phyloP scores from a whole-genome alignment of 2,113 vertebrate species.

The Gymnorhina tibicen region DNA sequence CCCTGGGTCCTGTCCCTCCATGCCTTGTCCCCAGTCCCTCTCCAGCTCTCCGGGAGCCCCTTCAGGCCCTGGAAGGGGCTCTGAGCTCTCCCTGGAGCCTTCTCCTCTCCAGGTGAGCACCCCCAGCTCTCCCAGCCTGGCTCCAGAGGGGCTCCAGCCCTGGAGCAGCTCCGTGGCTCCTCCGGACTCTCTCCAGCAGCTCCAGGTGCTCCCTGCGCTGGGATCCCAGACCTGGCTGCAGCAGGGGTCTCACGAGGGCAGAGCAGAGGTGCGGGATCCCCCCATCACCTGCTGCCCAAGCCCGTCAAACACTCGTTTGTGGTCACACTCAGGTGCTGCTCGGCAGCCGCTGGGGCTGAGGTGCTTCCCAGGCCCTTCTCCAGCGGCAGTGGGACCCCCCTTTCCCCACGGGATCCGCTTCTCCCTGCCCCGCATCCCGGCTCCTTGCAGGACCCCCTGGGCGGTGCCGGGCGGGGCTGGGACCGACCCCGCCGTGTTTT shows the following conservation, averaged over 20 bases:
- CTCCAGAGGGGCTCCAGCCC: neutral
- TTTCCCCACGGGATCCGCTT: neutral
- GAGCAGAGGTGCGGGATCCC: neutral
- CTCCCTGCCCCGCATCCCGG: neutral
- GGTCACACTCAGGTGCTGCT: neutral
- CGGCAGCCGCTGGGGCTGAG: neutral
- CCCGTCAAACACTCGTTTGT: fast-evolving
- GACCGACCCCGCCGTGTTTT: neutral
- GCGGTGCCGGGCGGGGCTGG: neutral
- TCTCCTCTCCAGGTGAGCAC: neutral
- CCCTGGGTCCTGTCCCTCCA: neutral
- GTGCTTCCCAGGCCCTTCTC: neutral
- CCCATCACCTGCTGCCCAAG: neutral
- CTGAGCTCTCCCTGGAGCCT: neutral
- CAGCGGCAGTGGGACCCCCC: fast-evolving
- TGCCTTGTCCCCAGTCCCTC: neutral
- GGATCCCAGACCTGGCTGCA: neutral
- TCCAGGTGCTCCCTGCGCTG: neutral
- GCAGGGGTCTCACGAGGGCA: neutral
- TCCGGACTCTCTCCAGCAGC: neutral
- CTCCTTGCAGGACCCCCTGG: fast-evolving
- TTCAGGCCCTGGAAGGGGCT: neutral
- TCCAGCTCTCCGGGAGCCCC: neutral
- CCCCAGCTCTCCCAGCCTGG: neutral
- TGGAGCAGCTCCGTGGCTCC: neutral